phyloP scores from a whole-genome alignment of 2,888 invertebrate genomes.

The Seira musarum region DNA sequence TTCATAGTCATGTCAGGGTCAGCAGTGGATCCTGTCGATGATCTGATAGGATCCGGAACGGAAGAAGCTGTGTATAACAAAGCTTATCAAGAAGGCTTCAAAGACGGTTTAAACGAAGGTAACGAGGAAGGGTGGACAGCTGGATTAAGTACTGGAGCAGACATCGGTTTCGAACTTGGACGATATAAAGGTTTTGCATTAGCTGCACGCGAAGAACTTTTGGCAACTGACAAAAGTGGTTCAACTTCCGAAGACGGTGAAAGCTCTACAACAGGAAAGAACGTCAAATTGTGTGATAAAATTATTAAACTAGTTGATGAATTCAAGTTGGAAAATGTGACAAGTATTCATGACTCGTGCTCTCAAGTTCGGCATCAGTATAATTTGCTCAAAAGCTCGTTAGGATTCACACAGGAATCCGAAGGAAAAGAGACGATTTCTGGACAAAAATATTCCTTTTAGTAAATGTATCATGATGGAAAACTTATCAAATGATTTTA shows the following conservation, averaged over 20 bases:
- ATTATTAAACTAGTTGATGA: slow-evolving; percentile 77
- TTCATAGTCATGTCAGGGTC: not conserved
- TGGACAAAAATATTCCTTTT: slow-evolving; percentile 62
- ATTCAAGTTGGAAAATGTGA: slow-evolving; percentile 80
- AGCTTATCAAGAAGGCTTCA: slow-evolving; percentile 81
- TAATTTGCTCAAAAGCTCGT: slow-evolving; percentile 74
- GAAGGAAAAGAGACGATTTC: slow-evolving; percentile 15
- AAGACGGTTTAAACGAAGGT: slow-evolving; percentile 77
- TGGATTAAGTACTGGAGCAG: slow-evolving; percentile 87
- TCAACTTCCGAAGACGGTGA: not conserved
- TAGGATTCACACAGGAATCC: slow-evolving; percentile 69
- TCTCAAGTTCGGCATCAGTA: slow-evolving; percentile 80
- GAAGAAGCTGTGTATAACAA: slow-evolving; percentile 79
- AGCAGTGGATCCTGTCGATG: slow-evolving; percentile 73
- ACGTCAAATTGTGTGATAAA: slow-evolving; percentile 59
- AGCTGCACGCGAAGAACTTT: slow-evolving; percentile 14
- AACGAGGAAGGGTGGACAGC: slow-evolving; percentile 80
- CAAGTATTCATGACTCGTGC: slow-evolving; percentile 76
- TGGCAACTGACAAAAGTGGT: not conserved
- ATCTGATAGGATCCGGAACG: slow-evolving; percentile 76
- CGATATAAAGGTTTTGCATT: slow-evolving; percentile 77
- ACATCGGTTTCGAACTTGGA: slow-evolving; percentile 86
- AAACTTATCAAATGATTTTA: not conserved
- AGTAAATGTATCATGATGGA: slow-evolving; percentile 41
- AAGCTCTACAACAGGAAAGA: not conserved